phyloP scores from a whole-genome alignment of 2,888 invertebrate species.

The Reticulitermes lucifugus region DNA sequence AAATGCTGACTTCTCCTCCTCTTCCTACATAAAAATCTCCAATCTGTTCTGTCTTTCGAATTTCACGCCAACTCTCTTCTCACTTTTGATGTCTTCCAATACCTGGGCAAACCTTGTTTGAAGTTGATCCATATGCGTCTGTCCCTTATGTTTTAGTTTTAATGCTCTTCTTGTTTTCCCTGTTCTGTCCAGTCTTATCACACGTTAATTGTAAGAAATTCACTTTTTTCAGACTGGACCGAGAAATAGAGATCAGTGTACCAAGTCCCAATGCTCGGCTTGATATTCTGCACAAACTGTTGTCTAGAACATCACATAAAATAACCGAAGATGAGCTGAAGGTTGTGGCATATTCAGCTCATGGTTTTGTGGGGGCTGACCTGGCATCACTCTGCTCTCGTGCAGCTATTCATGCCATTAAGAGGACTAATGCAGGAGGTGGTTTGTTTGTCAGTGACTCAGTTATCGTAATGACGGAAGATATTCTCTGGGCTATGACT shows the following conservation, averaged over 20 bases:
- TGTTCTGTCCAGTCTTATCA: too few species aligned
- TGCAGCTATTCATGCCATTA: constrained; percentile 74
- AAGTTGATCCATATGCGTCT: too few species aligned
- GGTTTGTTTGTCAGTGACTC: not conserved
- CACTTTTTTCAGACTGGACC: constrained; percentile 72
- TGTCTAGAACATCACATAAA: constrained; percentile 69
- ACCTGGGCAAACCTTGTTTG: too few species aligned
- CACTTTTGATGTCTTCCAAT: too few species aligned
- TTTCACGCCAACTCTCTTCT: too few species aligned
- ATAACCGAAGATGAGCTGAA: constrained; percentile 70
- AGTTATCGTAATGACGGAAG: constrained; percentile 61
- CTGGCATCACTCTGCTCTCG: constrained; percentile 81
- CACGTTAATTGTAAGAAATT: too few species aligned
- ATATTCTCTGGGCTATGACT: constrained; percentile 74
- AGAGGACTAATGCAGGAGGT: constrained; percentile 40
- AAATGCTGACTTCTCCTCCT: too few species aligned
- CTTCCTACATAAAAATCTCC: too few species aligned
- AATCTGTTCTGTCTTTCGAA: too few species aligned
- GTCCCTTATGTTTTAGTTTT: too few species aligned
- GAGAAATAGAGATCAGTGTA: constrained; percentile 83
- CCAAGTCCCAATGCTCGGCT: constrained; percentile 75
- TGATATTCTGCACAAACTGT: constrained; percentile 76
- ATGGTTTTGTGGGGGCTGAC: constrained; percentile 94
- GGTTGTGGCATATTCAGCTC: constrained; percentile 66
- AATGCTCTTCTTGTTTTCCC: too few species aligned